A percentile compares a stretch with the other conserved stretches of the same genome.
These are phyloP conservation scores for Tenualosa ilisha DNA, from an alignment of 2,797 vertebrate genomes.

Conservation along the genomic window DNA sequence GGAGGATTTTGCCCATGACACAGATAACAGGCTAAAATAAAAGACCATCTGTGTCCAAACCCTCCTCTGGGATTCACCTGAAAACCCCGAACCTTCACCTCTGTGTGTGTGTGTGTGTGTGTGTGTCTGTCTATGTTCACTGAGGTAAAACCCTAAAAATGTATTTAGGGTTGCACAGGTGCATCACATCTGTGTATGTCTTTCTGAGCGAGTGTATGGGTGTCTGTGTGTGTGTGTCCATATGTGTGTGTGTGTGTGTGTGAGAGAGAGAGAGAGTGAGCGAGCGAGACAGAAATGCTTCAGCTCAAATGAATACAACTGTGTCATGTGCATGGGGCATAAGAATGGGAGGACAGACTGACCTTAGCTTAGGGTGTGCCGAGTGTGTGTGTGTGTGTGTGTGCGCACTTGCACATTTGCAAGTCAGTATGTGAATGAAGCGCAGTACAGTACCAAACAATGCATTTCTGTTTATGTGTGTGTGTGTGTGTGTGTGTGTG, in stretches of 20 bases:
- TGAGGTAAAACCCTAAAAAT: neutral
- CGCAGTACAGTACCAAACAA: neutral
- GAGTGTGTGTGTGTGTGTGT: neutral
- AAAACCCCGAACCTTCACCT: neutral
- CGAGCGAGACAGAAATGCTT: no score
- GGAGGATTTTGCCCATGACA: neutral
- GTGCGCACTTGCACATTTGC: neutral
- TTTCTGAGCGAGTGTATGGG: neutral
- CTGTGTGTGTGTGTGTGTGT: conserved; percentile 22
- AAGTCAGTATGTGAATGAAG: neutral
- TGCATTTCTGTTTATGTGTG: neutral
- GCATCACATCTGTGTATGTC: neutral
- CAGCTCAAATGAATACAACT: neutral
- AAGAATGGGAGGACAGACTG: neutral
- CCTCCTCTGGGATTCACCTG: conserved; percentile 28
- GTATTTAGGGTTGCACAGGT: neutral
- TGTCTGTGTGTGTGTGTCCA: neutral
- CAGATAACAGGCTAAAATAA: conserved; percentile 36
- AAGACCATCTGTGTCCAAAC: conserved; percentile 41
- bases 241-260: neutral
- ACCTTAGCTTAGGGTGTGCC: neutral
- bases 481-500: neutral
- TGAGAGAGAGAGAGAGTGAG: no score
- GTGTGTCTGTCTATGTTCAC: neutral
- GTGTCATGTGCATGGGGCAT: neutral